A percentile compares a stretch with the other conserved stretches of the same genome.
Conservation (phyloP, 2,888 invertebrate species). For the Orchestes rusci region DNA sequence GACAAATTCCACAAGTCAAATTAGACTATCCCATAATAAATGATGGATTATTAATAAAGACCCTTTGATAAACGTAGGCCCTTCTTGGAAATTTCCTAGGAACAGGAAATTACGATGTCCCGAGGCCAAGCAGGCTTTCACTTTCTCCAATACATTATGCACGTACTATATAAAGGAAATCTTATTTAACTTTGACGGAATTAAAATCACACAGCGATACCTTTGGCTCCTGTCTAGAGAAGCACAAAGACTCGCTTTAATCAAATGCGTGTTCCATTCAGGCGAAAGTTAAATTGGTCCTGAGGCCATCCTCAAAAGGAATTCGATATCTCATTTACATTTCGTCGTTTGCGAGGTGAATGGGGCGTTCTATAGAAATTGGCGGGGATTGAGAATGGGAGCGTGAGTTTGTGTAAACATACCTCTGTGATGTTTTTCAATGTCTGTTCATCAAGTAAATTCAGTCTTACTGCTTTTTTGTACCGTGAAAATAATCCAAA, state of each 20-base stretch:
- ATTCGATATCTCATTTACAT: slow-evolving; percentile 21
- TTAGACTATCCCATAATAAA: too few species aligned
- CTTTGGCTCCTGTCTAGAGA: slow-evolving; percentile 24
- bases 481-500: too few species aligned
- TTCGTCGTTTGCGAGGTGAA: slow-evolving; percentile 20
- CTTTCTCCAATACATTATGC: slow-evolving; percentile 19
- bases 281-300: slow-evolving; percentile 31
- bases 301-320: slow-evolving; percentile 24
- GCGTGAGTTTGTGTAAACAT: neutral
- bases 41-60: too few species aligned
- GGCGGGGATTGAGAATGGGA: slow-evolving; percentile 9
- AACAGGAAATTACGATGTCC: slow-evolving; percentile 19
- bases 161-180: slow-evolving; percentile 20
- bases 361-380: slow-evolving; percentile 13
- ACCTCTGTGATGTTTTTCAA: neutral
- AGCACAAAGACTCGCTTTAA: slow-evolving; percentile 32
- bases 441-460: too few species aligned
- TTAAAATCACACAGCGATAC: slow-evolving; percentile 18
- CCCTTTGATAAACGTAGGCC: too few species aligned
- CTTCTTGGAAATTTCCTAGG: too few species aligned
- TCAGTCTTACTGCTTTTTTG: too few species aligned
- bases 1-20: too few species aligned
- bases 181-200: slow-evolving; percentile 22
- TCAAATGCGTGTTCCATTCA: slow-evolving; percentile 31
- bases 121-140: slow-evolving; percentile 17